phyloP scores from a whole-genome alignment of 2,797 vertebrate species.

The Cichlasoma orientale region DNA sequence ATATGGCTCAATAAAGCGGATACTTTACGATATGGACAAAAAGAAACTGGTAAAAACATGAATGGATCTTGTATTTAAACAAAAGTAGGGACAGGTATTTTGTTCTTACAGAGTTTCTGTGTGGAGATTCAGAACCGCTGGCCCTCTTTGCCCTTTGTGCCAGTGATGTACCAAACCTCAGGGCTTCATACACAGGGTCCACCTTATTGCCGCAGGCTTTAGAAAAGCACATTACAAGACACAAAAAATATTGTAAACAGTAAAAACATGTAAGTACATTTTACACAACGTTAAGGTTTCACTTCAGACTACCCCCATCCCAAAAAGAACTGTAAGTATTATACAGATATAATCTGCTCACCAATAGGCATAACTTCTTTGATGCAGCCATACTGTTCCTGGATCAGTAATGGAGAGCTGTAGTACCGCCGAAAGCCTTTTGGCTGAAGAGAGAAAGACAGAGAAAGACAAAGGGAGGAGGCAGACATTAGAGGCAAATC shows the following conservation, averaged over 20 bases:
- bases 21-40: background rate
- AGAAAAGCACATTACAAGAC: slow-evolving; percentile 6
- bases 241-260: background rate
- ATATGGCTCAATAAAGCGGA: background rate
- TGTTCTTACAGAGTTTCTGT: slow-evolving; percentile 89
- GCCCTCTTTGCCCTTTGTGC: slow-evolving; percentile 94
- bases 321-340: background rate
- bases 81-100: background rate
- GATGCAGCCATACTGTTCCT: slow-evolving; percentile 99
- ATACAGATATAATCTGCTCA: slow-evolving; percentile 73
- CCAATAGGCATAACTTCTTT: slow-evolving; percentile 99
- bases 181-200: slow-evolving; percentile 96
- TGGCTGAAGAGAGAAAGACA: slow-evolving; percentile 82
- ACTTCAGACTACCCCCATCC: background rate
- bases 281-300: background rate
- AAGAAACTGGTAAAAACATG: background rate
- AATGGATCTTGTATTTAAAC: background rate
- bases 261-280: background rate
- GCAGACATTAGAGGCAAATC: slow-evolving; percentile 35
- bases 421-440: slow-evolving; percentile 98
- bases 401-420: slow-evolving; percentile 96
- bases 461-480: background rate
- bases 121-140: slow-evolving; percentile 92
- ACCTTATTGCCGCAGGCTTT: slow-evolving; percentile 97
- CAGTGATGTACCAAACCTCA: slow-evolving; percentile 96